Evolutionary conservation across 1,140 invertebrate genomes (phyloP), one percentile per base, ranked within the genome.

Genomic region (Tetragonula clypearis): DNA sequence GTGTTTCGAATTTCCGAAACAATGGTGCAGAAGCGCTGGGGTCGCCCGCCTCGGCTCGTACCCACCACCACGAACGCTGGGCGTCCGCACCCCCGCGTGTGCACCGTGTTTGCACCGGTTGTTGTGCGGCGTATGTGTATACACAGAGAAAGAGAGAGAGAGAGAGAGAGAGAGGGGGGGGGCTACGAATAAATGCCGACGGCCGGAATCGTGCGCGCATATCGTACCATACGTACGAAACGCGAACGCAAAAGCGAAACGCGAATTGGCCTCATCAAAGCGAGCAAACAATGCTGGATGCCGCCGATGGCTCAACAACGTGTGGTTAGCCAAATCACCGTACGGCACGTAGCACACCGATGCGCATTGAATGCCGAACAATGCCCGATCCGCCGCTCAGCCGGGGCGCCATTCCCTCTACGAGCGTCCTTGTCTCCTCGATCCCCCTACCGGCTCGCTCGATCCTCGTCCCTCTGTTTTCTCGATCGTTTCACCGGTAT

Each of bases 191-290:
- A 85, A 78, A 79, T 49, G 58, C 60, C 69, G 71, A 9, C 35
- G 55, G 30, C 21, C 53, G 71, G 26, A n/a, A 87, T 82, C 84
- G 73, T 88, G 76, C 82, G 77, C 82, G 75, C 84, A 90, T 90
- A 88, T 88, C 88, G 84, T 35, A 35, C 1, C 35, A 35, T 35
- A 35, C 35, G 35, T 87, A 92, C 84, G 86, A 82, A 89, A 90
- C 90, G 89, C 85, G 84, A 87, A 88, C 89, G 87, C 84, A 85
- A 89, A 90, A 86, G 90, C 92, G 91, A 94, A 93, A 93, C 92
- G 93, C 92, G 94, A 94, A 95, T 95, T 95, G 94, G 94, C 93
- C 93, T 95, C 94, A 94, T 95, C 94, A 95, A 95, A 95, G 93
- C 93, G 92, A 94, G 92, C 93, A 95, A 95, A 94, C 93, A 94